phyloP scores from a whole-genome alignment of 2,113 vertebrate species.

The Coryphaenoides rupestris region DNA sequence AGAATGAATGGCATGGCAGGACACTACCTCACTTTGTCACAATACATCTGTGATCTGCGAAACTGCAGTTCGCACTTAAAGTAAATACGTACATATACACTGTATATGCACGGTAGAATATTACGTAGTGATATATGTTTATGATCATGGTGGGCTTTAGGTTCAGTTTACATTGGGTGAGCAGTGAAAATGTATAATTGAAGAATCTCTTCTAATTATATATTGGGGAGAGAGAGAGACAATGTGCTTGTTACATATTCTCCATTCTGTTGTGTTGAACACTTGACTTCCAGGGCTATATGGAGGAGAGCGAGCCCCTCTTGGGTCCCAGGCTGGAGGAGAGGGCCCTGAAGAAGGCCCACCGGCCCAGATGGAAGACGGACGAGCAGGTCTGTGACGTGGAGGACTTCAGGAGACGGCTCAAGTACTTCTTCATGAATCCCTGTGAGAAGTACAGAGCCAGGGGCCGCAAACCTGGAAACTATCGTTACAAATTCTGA shows the following conservation, averaged over 20 bases:
- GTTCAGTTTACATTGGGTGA: no score
- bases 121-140: no score
- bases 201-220: no score
- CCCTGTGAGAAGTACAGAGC: slow-evolving; percentile 93
- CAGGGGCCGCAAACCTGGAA: slow-evolving; percentile 95
- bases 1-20: slow-evolving; percentile 54
- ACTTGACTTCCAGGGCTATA: slow-evolving; percentile 7
- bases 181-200: no score
- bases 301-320: slow-evolving; percentile 53
- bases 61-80: no score
- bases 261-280: neutral
- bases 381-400: slow-evolving; percentile 49
- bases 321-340: slow-evolving; percentile 12
- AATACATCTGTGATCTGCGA: neutral
- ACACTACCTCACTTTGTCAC: neutral
- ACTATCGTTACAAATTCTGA: slow-evolving; percentile 86
- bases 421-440: slow-evolving; percentile 97
- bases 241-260: neutral
- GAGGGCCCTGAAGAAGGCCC: slow-evolving; percentile 15
- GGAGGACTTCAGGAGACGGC: slow-evolving; percentile 84
- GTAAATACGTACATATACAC: no score
- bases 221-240: no score
- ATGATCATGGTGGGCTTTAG: no score
- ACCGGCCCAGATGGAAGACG: slow-evolving; percentile 32
- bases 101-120: no score